Percentiles rank a stretch among this genome's conserved stretches.
phyloP scores from a whole-genome alignment of 2,113 vertebrate species.

The Corythaixoides concolor region DNA sequence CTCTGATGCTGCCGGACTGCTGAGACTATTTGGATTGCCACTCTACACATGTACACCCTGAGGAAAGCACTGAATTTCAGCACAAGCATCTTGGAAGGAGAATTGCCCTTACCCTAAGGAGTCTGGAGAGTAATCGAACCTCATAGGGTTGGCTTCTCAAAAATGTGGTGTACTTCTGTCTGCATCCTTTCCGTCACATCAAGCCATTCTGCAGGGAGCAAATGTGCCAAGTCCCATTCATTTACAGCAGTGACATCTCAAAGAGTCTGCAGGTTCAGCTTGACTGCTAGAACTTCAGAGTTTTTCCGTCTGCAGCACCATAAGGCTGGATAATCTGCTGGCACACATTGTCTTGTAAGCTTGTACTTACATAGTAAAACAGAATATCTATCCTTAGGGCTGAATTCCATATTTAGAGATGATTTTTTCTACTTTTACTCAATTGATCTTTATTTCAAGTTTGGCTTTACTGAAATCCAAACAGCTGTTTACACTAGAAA shows the following conservation, averaged over 20 bases:
- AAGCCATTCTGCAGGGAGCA: neutral
- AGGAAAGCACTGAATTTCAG: neutral
- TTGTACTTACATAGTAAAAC: neutral
- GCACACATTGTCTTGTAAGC: neutral
- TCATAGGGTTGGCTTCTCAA: neutral
- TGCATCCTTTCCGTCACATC: neutral
- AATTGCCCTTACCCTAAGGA: neutral
- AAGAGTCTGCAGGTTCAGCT: neutral
- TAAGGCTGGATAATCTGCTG: neutral
- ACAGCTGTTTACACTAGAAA: neutral
- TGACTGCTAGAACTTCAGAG: neutral
- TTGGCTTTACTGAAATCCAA: neutral
- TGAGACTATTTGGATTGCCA: neutral
- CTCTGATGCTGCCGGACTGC: neutral
- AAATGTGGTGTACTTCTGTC: neutral
- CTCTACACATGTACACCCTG: fast-evolving
- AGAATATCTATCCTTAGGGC: neutral
- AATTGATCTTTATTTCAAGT: neutral
- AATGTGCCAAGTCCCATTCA: neutral
- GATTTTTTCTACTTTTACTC: neutral
- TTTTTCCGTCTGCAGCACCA: neutral
- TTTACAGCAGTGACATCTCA: neutral
- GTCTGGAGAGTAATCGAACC: neutral
- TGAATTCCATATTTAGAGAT: neutral
- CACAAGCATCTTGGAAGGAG: neutral